Base-by-base conservation (phyloP, 1,140 invertebrate species). In the Achatina immaculata region DNA sequence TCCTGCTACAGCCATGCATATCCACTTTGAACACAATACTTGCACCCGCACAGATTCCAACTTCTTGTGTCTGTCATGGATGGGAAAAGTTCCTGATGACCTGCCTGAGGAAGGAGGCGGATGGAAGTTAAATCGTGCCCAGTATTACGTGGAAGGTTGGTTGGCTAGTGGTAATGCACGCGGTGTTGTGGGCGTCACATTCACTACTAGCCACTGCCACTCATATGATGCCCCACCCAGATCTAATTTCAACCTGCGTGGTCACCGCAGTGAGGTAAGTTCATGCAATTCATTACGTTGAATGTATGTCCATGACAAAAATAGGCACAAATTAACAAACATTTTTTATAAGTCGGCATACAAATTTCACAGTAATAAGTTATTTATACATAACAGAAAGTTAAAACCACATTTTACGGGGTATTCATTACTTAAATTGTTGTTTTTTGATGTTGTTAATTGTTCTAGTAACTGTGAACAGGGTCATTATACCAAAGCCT, bases 101-200 rank as follows among this genome's bases (percentile, higher is more conserved):
- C 93, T 97, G 85, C 95, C 86, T 40, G 88, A 90, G 51, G 80
- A 83, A 62, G 85, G 78, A 34, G 85, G 86, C 34, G 91, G 91
- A 3, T 93, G 92, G 97, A 97, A 98, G 92, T 92, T 98, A 83
- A 98, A 98, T 91, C 94, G 96, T 82, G 95, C 95, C 85, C 97
- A 97, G 93, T 98, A 98, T 90, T 99, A 98, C 90, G 96, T 98
- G 92, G 97, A 99, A 91, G 98, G 97, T 24, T 99, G 98, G 98
- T 92, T 99, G 88, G 97, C 97, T 69, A 97, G 96, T 55, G 97
- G 97, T 83, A 99, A 99, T 92, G 94, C 96, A 68, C 94, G 97
- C 82, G 96, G 97, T 34, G 95, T 98, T 82, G 96, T 99, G 78
- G 97, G 98, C 78, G 97, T 98, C 48, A 99, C 97, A 45, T 99